Evolutionary conservation across 2,888 invertebrate genomes (phyloP), one percentile per base, ranked within the genome.

Genomic region (Morpho achilles): DNA sequence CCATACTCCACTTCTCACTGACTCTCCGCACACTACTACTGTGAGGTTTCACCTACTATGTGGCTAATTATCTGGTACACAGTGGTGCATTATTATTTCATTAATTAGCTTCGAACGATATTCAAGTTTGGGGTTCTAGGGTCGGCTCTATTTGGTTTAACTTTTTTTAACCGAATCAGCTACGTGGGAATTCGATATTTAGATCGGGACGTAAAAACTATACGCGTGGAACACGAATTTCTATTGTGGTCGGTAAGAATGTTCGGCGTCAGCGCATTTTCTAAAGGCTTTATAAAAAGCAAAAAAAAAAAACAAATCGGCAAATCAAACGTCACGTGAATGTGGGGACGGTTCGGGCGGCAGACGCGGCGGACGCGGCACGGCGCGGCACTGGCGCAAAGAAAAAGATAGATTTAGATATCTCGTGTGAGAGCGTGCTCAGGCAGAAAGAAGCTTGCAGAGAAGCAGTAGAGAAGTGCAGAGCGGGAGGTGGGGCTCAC

Each of bases 401-500:
- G 65, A 75, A 71, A 80, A 73, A 77, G 75, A 79, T 64, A 79
- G 77, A 75, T 64, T 75, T 67, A 80, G 76, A 82, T 78, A 76
- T 77, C 78, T 81, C 84, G 80, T 79, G 84, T 83, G 84, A 84
- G 83, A 84, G 87, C 86, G 89, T 88, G 89, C 89, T 84, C 80
- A 89, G 88, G 89, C 89, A 88, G 85, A 88, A 88, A 88, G 78
- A 90, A 90, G 89, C 89, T 89, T 89, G 89, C 89, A 88, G 88
- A 89, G 88, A 88, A 89, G 89, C 89, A 89, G 88, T 88, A 88
- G 88, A 89, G 89, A 88, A 88, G 89, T 89, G 89, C 89, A 88
- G 87, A 88, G 87, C 87, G 87, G 89, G 87, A 88, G 83, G 85
- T 85, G 85, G 87, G 86, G 85, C 85, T 84, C 80, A 84, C 84